Conservation (phyloP, 2,797 vertebrate species). For the Todus mexicanus region DNA sequence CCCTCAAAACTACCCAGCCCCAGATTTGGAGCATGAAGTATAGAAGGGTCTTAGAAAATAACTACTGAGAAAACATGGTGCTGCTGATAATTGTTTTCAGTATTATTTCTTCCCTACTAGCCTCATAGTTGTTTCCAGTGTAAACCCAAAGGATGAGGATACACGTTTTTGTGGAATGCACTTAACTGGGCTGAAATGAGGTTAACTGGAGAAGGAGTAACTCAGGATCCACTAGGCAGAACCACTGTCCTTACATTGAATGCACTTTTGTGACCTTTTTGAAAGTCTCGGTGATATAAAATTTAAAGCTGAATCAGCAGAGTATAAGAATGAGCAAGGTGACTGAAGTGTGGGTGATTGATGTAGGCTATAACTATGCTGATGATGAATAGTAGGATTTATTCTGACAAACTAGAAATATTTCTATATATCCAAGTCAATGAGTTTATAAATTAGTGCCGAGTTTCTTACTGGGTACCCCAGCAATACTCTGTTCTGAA, state of each 20-base stretch:
- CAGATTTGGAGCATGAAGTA: background rate
- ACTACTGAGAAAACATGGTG: background rate
- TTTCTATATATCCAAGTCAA: constrained; percentile 45
- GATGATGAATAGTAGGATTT: constrained; percentile 53
- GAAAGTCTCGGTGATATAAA: constrained; percentile 26
- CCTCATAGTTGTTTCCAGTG: background rate
- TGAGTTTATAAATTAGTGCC: constrained; percentile 44
- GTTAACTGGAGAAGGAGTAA: background rate
- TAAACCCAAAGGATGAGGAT: background rate
- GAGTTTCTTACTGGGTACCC: background rate
- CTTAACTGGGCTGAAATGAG: background rate
- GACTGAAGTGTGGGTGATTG: constrained; percentile 46
- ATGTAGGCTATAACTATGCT: constrained; percentile 50
- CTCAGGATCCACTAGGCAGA: background rate
- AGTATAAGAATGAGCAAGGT: constrained; percentile 24
- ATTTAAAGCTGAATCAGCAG: constrained; percentile 56
- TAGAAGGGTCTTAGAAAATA: background rate
- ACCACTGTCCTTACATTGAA: background rate
- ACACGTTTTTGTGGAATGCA: background rate
- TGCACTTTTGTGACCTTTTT: constrained; percentile 37
- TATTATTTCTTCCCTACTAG: background rate
- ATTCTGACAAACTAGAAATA: constrained; percentile 49
- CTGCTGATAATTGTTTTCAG: background rate
- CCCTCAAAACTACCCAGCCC: background rate
- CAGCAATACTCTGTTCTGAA: background rate